Percentiles rank a stretch among this genome's conserved stretches.
phyloP scores from a whole-genome alignment of 2,888 invertebrate species.

The Strigamia maritima region DNA sequence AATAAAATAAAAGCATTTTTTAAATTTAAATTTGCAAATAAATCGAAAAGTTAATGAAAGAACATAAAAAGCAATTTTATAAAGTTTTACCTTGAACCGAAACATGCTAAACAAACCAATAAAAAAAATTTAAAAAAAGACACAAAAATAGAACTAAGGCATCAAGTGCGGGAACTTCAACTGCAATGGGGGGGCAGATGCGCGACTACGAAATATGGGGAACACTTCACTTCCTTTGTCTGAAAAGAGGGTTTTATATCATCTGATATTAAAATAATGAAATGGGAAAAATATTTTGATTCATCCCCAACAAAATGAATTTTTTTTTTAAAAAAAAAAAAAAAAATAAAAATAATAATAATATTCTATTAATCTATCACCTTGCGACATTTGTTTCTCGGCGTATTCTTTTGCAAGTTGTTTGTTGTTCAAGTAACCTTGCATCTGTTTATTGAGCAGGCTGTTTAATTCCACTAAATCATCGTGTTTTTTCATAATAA shows the following conservation, averaged over 20 bases:
- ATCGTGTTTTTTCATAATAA: background rate
- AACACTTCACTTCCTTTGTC: background rate
- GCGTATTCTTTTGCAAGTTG: background rate
- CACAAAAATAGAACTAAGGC: conserved; percentile 1
- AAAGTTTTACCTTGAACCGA: background rate
- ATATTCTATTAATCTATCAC: background rate
- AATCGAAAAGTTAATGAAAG: background rate
- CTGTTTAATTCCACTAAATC: background rate
- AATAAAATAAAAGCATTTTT: background rate
- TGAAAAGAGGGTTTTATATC: background rate
- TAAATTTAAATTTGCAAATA: background rate
- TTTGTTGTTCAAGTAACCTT: conserved; percentile 8
- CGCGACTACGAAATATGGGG: background rate
- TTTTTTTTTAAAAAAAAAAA: too few species aligned
- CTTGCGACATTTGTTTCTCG: background rate
- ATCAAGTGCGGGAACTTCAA: conserved; percentile 10
- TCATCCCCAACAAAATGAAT: background rate
- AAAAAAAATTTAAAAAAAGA: background rate
- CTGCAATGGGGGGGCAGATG: background rate
- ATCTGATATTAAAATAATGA: background rate
- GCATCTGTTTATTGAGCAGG: conserved; percentile 36
- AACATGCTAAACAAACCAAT: background rate
- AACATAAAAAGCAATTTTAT: background rate
- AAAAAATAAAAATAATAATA: too few species aligned
- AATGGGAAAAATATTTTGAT: background rate